Percentiles rank a stretch among this genome's conserved stretches.
Evolutionary conservation across 2,888 invertebrate genomes (phyloP).

Genomic region (Theretra japonica): DNA sequence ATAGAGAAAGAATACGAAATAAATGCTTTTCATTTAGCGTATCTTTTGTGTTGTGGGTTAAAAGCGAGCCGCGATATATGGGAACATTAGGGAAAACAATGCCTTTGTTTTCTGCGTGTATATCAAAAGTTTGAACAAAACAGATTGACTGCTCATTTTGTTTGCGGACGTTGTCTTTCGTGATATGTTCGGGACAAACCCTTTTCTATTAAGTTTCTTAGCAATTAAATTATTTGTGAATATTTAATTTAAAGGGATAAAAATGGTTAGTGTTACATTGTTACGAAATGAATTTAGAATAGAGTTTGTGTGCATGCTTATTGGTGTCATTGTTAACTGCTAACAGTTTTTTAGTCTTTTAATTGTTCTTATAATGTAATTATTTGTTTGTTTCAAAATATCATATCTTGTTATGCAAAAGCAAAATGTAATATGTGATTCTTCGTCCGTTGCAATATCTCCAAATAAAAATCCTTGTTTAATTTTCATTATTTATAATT

Average conservation of each 20-base stretch:
- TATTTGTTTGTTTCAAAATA: background rate
- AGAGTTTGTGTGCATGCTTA: too few relatives aligned
- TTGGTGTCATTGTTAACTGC: background rate
- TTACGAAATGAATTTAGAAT: too few relatives aligned
- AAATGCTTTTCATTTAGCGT: constrained; percentile 71
- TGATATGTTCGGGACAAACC: background rate
- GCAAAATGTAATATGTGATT: background rate
- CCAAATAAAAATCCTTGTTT: background rate
- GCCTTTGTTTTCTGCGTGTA: constrained; percentile 59
- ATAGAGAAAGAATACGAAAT: constrained; percentile 63
- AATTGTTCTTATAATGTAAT: too few relatives aligned
- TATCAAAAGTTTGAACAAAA: constrained; percentile 58
- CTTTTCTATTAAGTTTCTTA: background rate
- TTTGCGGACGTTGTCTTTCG: constrained; percentile 40
- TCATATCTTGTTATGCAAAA: background rate
- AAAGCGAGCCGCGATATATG: constrained; percentile 70
- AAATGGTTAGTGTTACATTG: too few relatives aligned
- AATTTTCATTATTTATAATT: constrained; percentile 11
- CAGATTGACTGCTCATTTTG: constrained; percentile 56
- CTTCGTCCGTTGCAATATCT: background rate
- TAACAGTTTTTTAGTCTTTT: too few relatives aligned
- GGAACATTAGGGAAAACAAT: constrained; percentile 73
- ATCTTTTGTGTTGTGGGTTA: constrained; percentile 64
- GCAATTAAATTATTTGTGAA: too few relatives aligned
- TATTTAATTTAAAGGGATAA: too few relatives aligned